A percentile compares a stretch with the other conserved stretches of the same genome.
Conservation (phyloP, 2,888 invertebrate species). For the Sarcophaga subvicina region DNA sequence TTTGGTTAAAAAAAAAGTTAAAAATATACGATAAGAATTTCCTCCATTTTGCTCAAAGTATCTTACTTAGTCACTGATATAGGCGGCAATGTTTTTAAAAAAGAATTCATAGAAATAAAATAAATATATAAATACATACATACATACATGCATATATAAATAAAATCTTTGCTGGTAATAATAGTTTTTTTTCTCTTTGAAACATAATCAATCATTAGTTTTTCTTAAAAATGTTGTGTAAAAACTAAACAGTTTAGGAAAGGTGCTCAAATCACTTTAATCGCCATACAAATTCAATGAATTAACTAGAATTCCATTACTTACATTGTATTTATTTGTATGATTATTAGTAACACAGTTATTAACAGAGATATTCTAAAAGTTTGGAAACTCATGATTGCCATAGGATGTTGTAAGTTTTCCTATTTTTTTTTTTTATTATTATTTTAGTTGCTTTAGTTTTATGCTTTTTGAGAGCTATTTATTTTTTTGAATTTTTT, state of each 20-base stretch:
- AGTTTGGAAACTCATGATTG: conserved; percentile 69
- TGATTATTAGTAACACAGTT: conserved; percentile 71
- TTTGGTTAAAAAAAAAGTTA: no score
- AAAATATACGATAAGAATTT: no score
- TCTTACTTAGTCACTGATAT: neutral
- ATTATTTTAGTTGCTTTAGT: conserved; percentile 1
- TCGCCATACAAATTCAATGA: no score
- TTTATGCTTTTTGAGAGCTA: neutral
- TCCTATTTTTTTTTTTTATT: conserved; percentile 17
- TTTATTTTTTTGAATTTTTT: neutral
- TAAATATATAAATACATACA: neutral
- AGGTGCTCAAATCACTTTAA: no score
- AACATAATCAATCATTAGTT: conserved; percentile 19
- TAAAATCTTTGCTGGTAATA: neutral
- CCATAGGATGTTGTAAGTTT: conserved; percentile 64
- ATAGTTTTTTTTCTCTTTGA: neutral
- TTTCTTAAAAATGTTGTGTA: no score
- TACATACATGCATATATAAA: neutral
- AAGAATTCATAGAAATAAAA: neutral
- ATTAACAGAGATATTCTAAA: conserved; percentile 73
- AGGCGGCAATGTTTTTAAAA: neutral
- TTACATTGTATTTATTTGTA: conserved; percentile 73
- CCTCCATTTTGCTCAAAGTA: no score
- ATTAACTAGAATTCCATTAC: conserved; percentile 64
- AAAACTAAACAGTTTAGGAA: no score